Evolutionary conservation across 2,888 invertebrate species (phyloP).

Genomic region (Drosophila fulvimacula): DNA sequence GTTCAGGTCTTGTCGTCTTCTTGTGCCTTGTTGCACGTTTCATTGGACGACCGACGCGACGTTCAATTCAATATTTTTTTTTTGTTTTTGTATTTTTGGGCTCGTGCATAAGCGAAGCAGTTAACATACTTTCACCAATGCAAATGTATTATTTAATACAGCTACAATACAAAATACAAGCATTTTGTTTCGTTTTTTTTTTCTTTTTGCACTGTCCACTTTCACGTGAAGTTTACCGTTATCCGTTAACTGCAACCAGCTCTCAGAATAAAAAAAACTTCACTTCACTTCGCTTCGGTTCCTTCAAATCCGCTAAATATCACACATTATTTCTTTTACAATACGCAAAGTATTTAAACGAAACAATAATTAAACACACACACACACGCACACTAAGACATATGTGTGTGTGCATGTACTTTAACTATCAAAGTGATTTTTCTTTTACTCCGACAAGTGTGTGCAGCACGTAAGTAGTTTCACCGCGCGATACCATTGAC

Average conservation of each 20-base stretch:
- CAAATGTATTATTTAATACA: conserved; percentile 71
- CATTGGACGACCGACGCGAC: conserved; percentile 43
- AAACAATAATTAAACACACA: conserved; percentile 14
- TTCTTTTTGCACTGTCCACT: conserved; percentile 43
- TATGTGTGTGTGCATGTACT: conserved; percentile 4
- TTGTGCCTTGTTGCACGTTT: conserved; percentile 40
- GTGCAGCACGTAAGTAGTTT: conserved; percentile 56
- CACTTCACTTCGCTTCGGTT: conserved; percentile 15
- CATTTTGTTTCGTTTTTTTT: conserved; percentile 27
- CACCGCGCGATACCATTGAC: conserved; percentile 61
- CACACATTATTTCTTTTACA: conserved; percentile 23
- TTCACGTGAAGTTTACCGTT: conserved; percentile 56
- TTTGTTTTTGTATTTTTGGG: conserved; percentile 11
- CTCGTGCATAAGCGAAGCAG: conserved; percentile 50
- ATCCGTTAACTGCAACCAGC: conserved; percentile 24
- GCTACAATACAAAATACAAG: conserved; percentile 54
- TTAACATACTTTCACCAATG: conserved; percentile 77
- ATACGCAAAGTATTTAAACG: conserved; percentile 22
- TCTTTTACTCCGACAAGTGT: conserved; percentile 26
- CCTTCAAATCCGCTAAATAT: conserved; percentile 7
- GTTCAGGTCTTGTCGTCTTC: conserved; percentile 22
- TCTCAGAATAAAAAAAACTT: conserved; percentile 34
- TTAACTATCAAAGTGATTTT: conserved; percentile 21
- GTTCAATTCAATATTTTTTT: conserved; percentile 41
- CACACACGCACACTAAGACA: conserved; percentile 2